Evolutionary conservation across 2,113 vertebrate genomes (phyloP).

Genomic region (Triplophysa tibetana): DNA sequence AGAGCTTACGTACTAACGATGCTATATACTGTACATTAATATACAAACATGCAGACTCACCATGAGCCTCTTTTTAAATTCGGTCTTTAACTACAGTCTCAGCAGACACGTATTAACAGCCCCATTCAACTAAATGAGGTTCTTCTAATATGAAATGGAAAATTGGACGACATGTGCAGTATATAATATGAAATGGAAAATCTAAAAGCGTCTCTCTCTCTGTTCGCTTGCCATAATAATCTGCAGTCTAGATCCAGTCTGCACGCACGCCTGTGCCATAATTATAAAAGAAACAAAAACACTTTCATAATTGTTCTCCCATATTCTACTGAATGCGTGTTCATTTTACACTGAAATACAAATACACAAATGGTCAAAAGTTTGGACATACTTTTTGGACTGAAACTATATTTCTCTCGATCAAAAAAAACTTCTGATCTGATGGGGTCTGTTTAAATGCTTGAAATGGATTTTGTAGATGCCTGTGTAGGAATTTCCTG

Average conservation of each 20-base stretch:
- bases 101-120: constrained; percentile 13
- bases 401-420: background rate
- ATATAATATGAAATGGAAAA: constrained; percentile 34
- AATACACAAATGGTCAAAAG: constrained; percentile 3
- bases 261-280: constrained; percentile 12
- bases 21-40: constrained; percentile 4
- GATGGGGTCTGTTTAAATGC: background rate
- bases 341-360: constrained; percentile 8
- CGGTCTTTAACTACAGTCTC: background rate
- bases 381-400: background rate
- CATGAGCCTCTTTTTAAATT: background rate
- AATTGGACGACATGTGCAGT: constrained; percentile 24
- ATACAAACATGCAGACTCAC: constrained; percentile 29
- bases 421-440: background rate
- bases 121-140: constrained; percentile 22
- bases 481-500: no score
- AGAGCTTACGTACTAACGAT: constrained; percentile 11
- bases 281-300: constrained; percentile 15
- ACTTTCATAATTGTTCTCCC: constrained; percentile 14
- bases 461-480: no score
- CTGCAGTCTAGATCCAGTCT: constrained; percentile 20
- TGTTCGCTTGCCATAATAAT: constrained; percentile 28
- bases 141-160: constrained; percentile 50
- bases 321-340: background rate
- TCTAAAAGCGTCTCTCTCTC: constrained; percentile 26